Evolutionary conservation across 1,140 invertebrate species (phyloP).

Genomic region (Oryctes rhinoceros): DNA sequence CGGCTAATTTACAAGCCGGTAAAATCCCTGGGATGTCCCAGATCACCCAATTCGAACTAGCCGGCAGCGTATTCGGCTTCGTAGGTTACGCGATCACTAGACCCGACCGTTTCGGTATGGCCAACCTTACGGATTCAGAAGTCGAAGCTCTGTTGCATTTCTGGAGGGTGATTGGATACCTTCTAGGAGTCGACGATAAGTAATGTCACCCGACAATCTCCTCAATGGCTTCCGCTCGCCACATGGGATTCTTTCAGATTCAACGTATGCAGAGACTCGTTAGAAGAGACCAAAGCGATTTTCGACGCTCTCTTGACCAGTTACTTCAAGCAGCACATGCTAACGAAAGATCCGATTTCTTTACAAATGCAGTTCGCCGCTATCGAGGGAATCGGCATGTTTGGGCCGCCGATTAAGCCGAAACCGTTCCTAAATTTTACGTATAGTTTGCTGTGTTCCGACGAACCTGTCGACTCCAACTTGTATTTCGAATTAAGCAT

Average conservation of each 20-base stretch:
- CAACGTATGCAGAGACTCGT: slow-evolving; percentile 20
- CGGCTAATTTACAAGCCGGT: neutral
- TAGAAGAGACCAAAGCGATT: slow-evolving; percentile 14
- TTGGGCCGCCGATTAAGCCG: neutral
- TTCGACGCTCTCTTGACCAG: neutral
- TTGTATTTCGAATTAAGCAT: neutral
- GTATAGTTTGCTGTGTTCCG: neutral
- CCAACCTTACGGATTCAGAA: neutral
- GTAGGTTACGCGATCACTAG: neutral
- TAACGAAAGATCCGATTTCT: neutral
- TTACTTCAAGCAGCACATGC: neutral
- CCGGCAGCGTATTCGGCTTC: neutral
- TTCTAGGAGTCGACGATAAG: slow-evolving; percentile 34
- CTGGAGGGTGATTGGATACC: slow-evolving; percentile 34
- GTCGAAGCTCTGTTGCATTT: slow-evolving; percentile 17
- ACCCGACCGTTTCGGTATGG: neutral
- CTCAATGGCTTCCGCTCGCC: neutral
- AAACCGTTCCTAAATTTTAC: neutral
- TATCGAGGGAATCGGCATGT: neutral
- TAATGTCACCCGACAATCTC: neutral
- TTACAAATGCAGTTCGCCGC: slow-evolving; percentile 20
- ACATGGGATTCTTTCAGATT: neutral
- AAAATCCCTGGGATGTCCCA: neutral
- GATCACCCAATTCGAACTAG: neutral
- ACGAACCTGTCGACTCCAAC: neutral